phyloP scores from a whole-genome alignment of 2,797 vertebrate species.

The Mastacembelus armatus region DNA sequence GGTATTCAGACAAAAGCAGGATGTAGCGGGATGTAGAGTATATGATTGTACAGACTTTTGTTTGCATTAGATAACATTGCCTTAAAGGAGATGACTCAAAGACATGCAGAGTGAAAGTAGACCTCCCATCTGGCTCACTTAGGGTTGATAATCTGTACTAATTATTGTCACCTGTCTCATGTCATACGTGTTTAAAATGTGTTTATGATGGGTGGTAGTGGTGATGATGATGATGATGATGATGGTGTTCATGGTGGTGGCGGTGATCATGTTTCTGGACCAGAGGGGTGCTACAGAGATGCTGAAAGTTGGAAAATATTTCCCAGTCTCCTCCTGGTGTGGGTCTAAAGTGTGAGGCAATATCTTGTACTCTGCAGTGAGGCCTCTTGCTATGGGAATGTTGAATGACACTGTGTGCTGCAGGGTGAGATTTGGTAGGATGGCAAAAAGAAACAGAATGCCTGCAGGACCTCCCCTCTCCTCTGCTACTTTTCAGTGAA shows the following conservation, averaged over 20 bases:
- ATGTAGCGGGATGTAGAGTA: neutral
- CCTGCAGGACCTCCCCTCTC: constrained; percentile 53
- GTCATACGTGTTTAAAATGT: constrained; percentile 2
- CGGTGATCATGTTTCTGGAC: constrained; percentile 92
- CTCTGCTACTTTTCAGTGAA: constrained; percentile 23
- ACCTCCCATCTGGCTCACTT: neutral
- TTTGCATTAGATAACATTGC: constrained; percentile 8
- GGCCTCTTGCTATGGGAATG: constrained; percentile 87
- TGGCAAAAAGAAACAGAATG: constrained; percentile 60
- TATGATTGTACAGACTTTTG: neutral
- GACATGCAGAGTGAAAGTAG: constrained; percentile 6
- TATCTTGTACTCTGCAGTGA: constrained; percentile 85
- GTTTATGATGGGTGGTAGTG: constrained; percentile 77
- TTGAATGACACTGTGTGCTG: constrained; percentile 77
- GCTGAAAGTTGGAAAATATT: constrained; percentile 76
- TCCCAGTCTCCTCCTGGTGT: constrained; percentile 80
- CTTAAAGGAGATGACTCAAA: neutral
- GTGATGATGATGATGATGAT: constrained; percentile 91
- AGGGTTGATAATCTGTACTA: neutral
- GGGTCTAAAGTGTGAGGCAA: constrained; percentile 69
- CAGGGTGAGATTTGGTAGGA: constrained; percentile 53
- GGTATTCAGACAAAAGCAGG: neutral
- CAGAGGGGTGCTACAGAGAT: constrained; percentile 82
- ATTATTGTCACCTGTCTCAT: constrained; percentile 6
- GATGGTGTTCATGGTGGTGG: constrained; percentile 92